A percentile compares a stretch with the other conserved stretches of the same genome.
Conservation (phyloP, 2,797 vertebrate genomes). For the Pygocentrus nattereri region DNA sequence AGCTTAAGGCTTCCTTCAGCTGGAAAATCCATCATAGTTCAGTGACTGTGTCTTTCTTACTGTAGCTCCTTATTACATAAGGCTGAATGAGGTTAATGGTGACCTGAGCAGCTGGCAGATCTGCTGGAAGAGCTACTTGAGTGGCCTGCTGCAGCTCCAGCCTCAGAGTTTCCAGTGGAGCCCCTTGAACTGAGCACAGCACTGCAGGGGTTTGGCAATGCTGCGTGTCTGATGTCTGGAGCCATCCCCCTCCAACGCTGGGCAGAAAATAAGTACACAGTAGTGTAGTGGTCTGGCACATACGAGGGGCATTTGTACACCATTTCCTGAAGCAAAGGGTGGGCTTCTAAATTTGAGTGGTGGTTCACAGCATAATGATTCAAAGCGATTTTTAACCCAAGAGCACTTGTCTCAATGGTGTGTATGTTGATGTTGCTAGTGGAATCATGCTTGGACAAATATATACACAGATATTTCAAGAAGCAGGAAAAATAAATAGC, state of each 20-base stretch:
- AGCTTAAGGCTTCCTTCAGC: not conserved
- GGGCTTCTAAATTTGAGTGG: conserved; percentile 53
- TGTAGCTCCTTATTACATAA: conserved; percentile 7
- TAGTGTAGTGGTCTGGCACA: conserved; percentile 60
- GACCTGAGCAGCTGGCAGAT: conserved; percentile 27
- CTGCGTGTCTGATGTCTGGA: conserved; percentile 50
- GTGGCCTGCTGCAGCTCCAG: conserved; percentile 28
- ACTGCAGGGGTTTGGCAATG: conserved; percentile 46
- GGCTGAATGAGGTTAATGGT: conserved; percentile 5
- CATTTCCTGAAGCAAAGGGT: conserved; percentile 60
- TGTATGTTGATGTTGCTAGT: conserved; percentile 28
- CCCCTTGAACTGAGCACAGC: conserved; percentile 42
- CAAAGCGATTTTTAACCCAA: conserved; percentile 44
- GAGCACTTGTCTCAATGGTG: conserved; percentile 42
- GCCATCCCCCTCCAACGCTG: conserved; percentile 30
- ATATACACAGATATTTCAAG: conserved; percentile 26
- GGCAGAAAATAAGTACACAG: conserved; percentile 53
- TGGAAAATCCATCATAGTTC: conserved; percentile 11
- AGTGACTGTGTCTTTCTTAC: not conserved
- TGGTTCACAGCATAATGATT: conserved; percentile 51
- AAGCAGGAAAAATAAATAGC: conserved; percentile 26
- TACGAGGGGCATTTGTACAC: conserved; percentile 59
- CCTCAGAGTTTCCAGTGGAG: conserved; percentile 42
- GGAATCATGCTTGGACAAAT: conserved; percentile 28
- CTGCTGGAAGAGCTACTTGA: conserved; percentile 31